Percentiles rank a stretch among this genome's conserved stretches.
Conservation (phyloP, 2,888 invertebrate genomes). For the Carterocephalus palaemon region DNA sequence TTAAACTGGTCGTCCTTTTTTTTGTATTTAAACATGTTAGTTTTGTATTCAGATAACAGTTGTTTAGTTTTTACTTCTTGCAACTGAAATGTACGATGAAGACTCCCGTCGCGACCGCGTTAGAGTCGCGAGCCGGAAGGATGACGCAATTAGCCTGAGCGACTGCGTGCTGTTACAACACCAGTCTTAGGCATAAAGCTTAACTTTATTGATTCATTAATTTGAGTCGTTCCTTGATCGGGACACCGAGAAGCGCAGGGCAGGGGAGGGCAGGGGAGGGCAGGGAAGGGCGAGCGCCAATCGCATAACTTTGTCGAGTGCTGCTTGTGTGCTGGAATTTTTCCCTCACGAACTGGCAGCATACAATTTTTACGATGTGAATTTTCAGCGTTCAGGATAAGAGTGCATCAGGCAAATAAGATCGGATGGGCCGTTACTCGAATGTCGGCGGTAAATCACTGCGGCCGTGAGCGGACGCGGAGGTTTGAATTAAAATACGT, state of each 20-base stretch:
- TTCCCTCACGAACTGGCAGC: slow-evolving; percentile 20
- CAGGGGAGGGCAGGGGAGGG: slow-evolving; percentile 5
- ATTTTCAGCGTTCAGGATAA: slow-evolving; percentile 31
- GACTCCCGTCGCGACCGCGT: no score
- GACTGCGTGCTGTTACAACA: no score
- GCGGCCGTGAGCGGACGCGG: slow-evolving; percentile 28
- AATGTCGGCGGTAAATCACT: slow-evolving; percentile 37
- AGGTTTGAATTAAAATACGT: slow-evolving; percentile 27
- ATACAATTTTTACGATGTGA: slow-evolving; percentile 27
- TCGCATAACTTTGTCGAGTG: slow-evolving; percentile 19
- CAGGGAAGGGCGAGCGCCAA: slow-evolving; percentile 6
- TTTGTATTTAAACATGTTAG: no score
- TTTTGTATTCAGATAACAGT: no score
- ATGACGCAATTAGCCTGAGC: no score
- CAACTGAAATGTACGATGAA: no score
- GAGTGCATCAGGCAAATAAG: slow-evolving; percentile 37
- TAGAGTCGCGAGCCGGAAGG: no score
- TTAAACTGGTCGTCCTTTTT: no score
- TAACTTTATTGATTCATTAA: neutral
- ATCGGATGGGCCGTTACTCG: slow-evolving; percentile 34
- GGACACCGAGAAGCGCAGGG: neutral
- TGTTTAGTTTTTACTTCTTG: no score
- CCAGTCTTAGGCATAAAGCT: no score
- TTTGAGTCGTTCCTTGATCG: neutral
- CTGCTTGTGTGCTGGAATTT: slow-evolving; percentile 28